These are phyloP conservation scores for Tretioscincus oriximinensis DNA, from an alignment of 2,113 vertebrate genomes.

Conservation along the genomic window DNA sequence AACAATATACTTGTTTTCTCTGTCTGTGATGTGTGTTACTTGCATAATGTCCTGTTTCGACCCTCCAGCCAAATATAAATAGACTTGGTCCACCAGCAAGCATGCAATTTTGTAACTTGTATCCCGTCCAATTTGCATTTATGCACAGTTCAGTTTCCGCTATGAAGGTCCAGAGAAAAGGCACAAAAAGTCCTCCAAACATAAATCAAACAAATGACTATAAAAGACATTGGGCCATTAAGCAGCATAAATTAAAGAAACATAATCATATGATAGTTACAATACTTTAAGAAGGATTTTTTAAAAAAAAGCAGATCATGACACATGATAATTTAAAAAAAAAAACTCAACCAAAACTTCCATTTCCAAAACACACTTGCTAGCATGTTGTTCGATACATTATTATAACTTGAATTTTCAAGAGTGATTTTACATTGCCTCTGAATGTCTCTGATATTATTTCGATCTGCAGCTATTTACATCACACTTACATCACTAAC, in stretches of 20 bases:
- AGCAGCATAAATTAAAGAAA: neutral
- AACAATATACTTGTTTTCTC: neutral
- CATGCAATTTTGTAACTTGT: neutral
- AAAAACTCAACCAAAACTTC: neutral
- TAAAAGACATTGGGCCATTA: neutral
- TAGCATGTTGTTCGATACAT: no score
- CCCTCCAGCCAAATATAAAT: neutral
- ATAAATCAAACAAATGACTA: neutral
- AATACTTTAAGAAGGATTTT: neutral
- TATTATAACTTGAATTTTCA: no score
- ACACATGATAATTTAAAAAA: no score
- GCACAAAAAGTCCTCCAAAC: neutral
- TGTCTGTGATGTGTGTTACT: neutral
- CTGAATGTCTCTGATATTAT: no score
- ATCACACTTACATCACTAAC: no score
- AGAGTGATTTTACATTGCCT: no score
- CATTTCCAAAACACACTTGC: no score
- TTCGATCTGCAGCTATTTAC: no score
- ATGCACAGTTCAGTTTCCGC: neutral
- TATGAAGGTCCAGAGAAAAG: neutral
- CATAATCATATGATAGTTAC: neutral
- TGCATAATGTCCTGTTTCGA: neutral
- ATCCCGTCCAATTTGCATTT: neutral
- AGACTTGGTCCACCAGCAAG: neutral
- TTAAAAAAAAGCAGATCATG: neutral